Percentiles rank a stretch among this genome's conserved stretches.
These are phyloP conservation scores for Turdus rufiventris DNA, from an alignment of 2,113 vertebrate species.

Conservation along the genomic window DNA sequence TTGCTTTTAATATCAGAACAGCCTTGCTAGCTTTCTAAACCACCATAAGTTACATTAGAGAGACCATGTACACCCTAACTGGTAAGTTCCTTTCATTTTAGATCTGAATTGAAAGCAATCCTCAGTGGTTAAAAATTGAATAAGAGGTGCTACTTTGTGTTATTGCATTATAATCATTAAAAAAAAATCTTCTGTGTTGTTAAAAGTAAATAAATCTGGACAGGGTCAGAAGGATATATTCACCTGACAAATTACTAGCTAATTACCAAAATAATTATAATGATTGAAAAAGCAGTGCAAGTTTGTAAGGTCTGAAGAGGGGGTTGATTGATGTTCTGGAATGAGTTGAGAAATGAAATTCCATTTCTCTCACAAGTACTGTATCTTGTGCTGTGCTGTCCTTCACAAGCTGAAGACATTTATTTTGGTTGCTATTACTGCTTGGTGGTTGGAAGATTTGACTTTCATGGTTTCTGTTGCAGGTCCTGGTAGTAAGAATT, in stretches of 20 bases:
- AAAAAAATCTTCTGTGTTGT: background rate
- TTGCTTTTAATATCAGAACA: slow-evolving; percentile 69
- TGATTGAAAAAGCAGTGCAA: background rate
- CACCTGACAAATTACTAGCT: background rate
- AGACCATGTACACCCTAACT: slow-evolving; percentile 55
- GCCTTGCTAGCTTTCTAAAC: slow-evolving; percentile 61
- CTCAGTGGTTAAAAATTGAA: background rate
- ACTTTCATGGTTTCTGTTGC: background rate
- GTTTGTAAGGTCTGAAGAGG: background rate
- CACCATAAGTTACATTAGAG: slow-evolving; percentile 30
- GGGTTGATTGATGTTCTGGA: background rate
- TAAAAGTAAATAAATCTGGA: background rate
- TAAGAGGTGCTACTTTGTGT: background rate
- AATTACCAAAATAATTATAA: background rate
- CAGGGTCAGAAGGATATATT: background rate
- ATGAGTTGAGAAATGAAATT: background rate
- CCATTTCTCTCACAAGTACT: background rate
- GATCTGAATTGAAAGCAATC: background rate
- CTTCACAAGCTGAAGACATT: background rate
- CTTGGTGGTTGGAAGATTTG: background rate
- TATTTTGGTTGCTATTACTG: background rate
- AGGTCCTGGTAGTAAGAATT: background rate
- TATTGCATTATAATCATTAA: background rate
- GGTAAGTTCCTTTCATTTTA: slow-evolving; percentile 73
- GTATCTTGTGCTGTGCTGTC: background rate